Evolutionary conservation across 1,140 invertebrate genomes (phyloP).

Genomic region (Orussus abietinus): DNA sequence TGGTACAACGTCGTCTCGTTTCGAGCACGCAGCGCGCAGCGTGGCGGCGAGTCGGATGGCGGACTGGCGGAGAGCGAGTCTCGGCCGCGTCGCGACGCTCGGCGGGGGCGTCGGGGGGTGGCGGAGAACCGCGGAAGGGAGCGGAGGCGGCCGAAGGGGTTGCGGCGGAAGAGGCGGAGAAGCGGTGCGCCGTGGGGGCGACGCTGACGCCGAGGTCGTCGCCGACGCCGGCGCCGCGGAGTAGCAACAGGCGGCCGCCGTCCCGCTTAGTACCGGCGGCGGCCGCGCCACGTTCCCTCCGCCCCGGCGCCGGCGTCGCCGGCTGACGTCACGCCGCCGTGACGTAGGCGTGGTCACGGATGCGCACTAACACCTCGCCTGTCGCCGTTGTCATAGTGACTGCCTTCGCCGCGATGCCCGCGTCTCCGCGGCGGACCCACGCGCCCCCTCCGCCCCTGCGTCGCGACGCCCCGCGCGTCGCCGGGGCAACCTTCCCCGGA

Average conservation of each 20-base stretch:
- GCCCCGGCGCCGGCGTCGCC: no score
- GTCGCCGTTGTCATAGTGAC: constrained; percentile 54
- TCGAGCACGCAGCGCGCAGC: constrained; percentile 36
- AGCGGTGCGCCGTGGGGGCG: constrained; percentile 25
- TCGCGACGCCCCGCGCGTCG: constrained; percentile 18
- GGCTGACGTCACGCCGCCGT: constrained; percentile 46
- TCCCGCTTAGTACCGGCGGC: constrained; percentile 7
- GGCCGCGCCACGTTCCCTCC: constrained; percentile 10
- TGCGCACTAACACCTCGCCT: constrained; percentile 51
- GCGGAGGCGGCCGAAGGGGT: constrained; percentile 5
- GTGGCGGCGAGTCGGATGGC: constrained; percentile 47
- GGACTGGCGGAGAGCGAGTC: constrained; percentile 47
- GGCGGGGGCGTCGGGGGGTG: constrained; percentile 11
- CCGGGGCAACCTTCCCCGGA: constrained; percentile 30
- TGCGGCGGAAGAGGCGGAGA: constrained; percentile 16
- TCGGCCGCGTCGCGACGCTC: constrained; percentile 38
- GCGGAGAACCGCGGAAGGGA: constrained; percentile 20
- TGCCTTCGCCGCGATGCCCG: constrained; percentile 36
- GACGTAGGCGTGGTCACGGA: constrained; percentile 53
- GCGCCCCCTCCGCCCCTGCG: constrained; percentile 5
- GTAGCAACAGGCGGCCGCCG: constrained; percentile 43
- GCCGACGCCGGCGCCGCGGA: constrained; percentile 18
- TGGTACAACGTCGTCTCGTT: not conserved
- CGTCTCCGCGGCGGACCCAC: constrained; percentile 1
- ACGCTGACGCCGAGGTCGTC: constrained; percentile 24